Evolutionary conservation across 2,113 vertebrate species (phyloP).

Genomic region (Oncorhynchus kisutch): DNA sequence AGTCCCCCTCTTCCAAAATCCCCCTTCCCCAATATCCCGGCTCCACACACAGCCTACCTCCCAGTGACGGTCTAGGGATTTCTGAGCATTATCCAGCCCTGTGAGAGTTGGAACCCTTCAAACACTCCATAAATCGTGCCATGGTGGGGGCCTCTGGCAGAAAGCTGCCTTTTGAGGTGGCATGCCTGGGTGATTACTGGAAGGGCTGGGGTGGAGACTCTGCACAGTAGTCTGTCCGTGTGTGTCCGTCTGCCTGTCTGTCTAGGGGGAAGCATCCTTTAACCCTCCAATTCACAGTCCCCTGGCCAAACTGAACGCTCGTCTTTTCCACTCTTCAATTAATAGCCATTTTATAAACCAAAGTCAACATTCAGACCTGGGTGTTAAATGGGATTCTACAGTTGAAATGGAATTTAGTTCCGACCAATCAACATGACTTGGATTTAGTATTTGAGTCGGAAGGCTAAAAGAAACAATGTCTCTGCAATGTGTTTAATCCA

Average conservation of each 20-base stretch:
- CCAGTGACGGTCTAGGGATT: neutral
- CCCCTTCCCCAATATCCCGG: neutral
- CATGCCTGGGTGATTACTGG: neutral
- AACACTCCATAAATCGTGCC: neutral
- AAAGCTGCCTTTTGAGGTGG: neutral
- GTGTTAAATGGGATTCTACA: constrained; percentile 12
- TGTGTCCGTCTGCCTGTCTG: too few species aligned
- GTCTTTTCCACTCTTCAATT: constrained; percentile 1
- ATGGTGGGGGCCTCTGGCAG: too few species aligned
- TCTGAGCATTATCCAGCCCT: constrained; percentile 23
- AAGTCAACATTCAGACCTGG: constrained; percentile 9
- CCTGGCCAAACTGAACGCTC: neutral
- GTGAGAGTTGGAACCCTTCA: constrained; percentile 17
- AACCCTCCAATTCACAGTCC: neutral
- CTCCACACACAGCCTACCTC: too few species aligned
- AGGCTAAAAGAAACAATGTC: neutral
- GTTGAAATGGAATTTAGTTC: neutral
- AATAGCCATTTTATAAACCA: constrained; percentile 11
- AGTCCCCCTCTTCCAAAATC: neutral
- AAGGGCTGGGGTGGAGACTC: neutral
- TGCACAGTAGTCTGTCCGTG: neutral
- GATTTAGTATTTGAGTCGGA: neutral
- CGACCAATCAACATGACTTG: neutral
- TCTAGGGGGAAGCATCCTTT: neutral
- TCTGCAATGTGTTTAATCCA: neutral